phyloP scores from a whole-genome alignment of 2,888 invertebrate species.

The Lobophora halterata region DNA sequence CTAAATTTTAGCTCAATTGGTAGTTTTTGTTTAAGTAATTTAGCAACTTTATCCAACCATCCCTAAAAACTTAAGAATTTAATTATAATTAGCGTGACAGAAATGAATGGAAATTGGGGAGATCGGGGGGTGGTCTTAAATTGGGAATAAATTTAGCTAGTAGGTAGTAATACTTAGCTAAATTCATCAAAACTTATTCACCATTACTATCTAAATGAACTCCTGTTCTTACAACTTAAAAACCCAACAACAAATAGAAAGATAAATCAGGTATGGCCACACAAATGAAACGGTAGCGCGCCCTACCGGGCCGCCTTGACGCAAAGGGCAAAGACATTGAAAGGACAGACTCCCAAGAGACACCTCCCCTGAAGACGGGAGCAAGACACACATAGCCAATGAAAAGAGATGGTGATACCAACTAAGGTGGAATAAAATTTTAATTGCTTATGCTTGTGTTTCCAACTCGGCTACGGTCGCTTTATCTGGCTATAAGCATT shows the following conservation, averaged over 20 bases:
- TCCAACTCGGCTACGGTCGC: slow-evolving; percentile 3
- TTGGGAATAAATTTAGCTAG: no score
- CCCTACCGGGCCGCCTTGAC: slow-evolving; percentile 74
- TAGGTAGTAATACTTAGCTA: no score
- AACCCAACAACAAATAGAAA: slow-evolving; percentile 32
- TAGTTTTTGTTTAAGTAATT: no score
- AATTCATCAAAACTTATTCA: no score
- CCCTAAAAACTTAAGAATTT: no score
- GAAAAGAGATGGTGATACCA: slow-evolving; percentile 54
- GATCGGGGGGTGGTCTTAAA: no score
- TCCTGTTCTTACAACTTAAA: no score
- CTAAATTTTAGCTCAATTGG: no score
- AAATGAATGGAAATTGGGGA: no score
- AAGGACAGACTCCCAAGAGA: slow-evolving; percentile 85
- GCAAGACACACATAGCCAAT: slow-evolving; percentile 56
- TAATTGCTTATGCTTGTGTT: slow-evolving; percentile 57
- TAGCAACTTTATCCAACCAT: no score
- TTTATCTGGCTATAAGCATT: slow-evolving; percentile 1
- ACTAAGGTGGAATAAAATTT: slow-evolving; percentile 80
- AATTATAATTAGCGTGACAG: no score
- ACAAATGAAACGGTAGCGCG: slow-evolving; percentile 57
- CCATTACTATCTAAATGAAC: no score
- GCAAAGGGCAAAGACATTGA: slow-evolving; percentile 82
- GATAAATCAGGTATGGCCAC: slow-evolving; percentile 52
- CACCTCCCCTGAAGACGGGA: slow-evolving; percentile 78